A percentile compares a stretch with the other conserved stretches of the same genome.
These are phyloP conservation scores for Hypotaenidia philippensis DNA, from an alignment of 2,797 vertebrate genomes.

Conservation along the genomic window DNA sequence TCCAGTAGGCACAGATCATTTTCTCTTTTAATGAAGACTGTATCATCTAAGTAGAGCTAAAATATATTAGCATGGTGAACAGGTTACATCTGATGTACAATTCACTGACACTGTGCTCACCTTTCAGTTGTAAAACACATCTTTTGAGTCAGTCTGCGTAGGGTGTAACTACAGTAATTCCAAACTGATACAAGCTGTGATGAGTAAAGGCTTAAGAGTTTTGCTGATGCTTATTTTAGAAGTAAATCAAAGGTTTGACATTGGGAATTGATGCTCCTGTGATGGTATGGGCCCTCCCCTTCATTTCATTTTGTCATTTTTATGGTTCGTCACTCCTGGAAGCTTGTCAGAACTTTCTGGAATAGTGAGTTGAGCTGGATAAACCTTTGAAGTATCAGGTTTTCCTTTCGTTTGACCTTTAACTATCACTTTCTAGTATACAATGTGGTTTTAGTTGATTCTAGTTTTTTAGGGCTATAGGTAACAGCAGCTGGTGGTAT, in stretches of 20 bases:
- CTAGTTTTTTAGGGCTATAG: not conserved
- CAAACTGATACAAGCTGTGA: not conserved
- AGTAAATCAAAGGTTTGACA: not conserved
- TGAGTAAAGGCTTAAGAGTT: not conserved
- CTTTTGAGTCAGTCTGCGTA: not conserved
- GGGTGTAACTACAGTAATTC: not conserved
- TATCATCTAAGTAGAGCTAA: not conserved
- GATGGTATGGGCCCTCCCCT: not conserved
- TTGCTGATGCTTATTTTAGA: not conserved
- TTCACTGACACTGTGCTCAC: not conserved
- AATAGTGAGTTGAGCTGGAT: not conserved
- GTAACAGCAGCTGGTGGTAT: not conserved
- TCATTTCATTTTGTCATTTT: not conserved
- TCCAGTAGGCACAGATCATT: not conserved
- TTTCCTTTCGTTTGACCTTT: not conserved
- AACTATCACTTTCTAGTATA: not conserved
- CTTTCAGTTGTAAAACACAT: not conserved
- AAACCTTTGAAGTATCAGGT: not conserved
- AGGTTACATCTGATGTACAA: not conserved
- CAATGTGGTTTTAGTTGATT: not conserved
- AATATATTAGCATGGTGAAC: not conserved
- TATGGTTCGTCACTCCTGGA: not conserved
- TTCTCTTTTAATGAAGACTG: conserved; percentile 9
- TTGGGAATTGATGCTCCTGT: not conserved
- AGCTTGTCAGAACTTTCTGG: not conserved